A percentile compares a stretch with the other conserved stretches of the same genome.
phyloP scores from a whole-genome alignment of 2,888 invertebrate species.

The Nemotelus pantherinus region DNA sequence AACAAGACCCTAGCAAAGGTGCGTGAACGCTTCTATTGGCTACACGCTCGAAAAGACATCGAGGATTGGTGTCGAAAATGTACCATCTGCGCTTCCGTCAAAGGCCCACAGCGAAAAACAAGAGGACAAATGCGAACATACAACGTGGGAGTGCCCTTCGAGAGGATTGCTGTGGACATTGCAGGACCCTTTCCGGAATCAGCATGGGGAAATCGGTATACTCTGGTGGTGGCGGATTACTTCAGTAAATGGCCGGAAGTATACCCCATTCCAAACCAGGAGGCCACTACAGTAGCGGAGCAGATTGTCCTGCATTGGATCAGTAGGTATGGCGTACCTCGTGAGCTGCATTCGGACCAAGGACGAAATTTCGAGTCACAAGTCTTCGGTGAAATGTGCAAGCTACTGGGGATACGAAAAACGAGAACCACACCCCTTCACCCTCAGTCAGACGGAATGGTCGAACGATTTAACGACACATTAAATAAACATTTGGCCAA shows the following conservation, averaged over 20 bases:
- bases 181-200: too few species aligned
- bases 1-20: too few species aligned
- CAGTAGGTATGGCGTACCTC: conserved; percentile 42
- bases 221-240: conserved; percentile 29
- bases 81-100: too few species aligned
- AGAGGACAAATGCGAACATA: too few species aligned
- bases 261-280: conserved; percentile 33
- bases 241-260: conserved; percentile 50
- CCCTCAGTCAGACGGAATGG: conserved; percentile 56
- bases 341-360: conserved; percentile 42
- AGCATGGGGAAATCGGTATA: conserved; percentile 31
- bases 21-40: conserved; percentile 7
- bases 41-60: too few species aligned
- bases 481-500: conserved; percentile 52
- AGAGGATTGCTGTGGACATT: too few species aligned
- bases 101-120: too few species aligned
- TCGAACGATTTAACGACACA: conserved; percentile 54
- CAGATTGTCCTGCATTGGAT: conserved; percentile 29
- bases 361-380: conserved; percentile 42
- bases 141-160: too few species aligned
- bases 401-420: conserved; percentile 50
- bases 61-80: too few species aligned
- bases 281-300: conserved; percentile 39
- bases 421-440: conserved; percentile 54
- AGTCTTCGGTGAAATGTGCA: conserved; percentile 31